Evolutionary conservation across 2,797 vertebrate species (phyloP).

Genomic region (Sebastes baramenuke): DNA sequence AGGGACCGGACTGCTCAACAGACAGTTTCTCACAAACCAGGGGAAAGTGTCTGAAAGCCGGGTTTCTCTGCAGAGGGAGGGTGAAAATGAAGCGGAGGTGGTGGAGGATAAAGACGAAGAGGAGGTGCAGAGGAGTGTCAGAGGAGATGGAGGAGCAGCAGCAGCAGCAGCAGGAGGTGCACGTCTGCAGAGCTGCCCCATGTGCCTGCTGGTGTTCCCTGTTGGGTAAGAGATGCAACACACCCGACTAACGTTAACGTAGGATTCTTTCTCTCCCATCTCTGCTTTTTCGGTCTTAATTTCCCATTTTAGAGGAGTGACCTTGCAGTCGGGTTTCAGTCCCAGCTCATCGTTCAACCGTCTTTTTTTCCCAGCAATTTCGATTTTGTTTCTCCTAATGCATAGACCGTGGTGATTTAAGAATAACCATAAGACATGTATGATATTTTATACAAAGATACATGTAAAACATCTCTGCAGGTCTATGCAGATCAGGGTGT

Average conservation of each 20-base stretch:
- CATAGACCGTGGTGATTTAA: too few species aligned
- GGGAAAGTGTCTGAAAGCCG: not conserved
- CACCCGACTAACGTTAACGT: accelerated
- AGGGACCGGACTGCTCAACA: not conserved
- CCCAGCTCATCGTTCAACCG: too few species aligned
- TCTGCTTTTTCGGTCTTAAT: not conserved
- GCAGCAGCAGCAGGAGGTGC: not conserved
- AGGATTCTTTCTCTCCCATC: not conserved
- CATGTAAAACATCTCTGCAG: too few species aligned
- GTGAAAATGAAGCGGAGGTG: not conserved
- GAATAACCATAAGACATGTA: too few species aligned
- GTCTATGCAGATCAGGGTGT: too few species aligned
- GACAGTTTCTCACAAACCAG: not conserved
- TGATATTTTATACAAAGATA: too few species aligned
- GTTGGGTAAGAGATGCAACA: slow-evolving; percentile 78
- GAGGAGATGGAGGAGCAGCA: not conserved
- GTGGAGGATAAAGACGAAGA: not conserved
- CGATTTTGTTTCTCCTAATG: too few species aligned
- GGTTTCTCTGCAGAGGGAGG: not conserved
- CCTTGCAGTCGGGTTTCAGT: too few species aligned
- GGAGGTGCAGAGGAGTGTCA: slow-evolving; percentile 10
- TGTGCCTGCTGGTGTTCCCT: slow-evolving; percentile 86
- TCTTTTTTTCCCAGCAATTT: too few species aligned
- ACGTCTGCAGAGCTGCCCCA: slow-evolving; percentile 84
- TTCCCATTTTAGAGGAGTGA: not conserved